Base-by-base conservation (phyloP, 2,888 invertebrate species). In the Drosophila hamatofila region DNA sequence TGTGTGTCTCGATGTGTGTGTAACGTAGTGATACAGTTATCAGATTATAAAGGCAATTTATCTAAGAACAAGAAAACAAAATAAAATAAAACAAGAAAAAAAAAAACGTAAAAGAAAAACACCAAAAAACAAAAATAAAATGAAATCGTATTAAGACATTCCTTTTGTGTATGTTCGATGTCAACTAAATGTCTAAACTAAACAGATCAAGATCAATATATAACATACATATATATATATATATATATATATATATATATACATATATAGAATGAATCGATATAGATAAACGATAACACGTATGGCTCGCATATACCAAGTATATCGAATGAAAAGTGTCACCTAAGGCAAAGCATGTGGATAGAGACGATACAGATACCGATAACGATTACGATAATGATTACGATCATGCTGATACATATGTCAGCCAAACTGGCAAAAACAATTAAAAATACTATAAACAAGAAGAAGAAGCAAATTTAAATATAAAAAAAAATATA, bases 121-220 rank as follows among this genome's bases (percentile, higher is more conserved):
- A 23, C 5, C 37, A 39, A 25, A 51, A 41, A 30, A 46, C 42
- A 8, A 18, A 39, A 52, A 25, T n/a, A 8, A 39, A 52, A 41
- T 6, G 5, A 23, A 62, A 76, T 11, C 56, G 57, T 61, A 58
- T 67, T 63, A 67, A 41, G 62, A 55, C 65, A 64, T 72, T 69
- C 46, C 59, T 42, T 72, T 39, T 72, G 71, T 75, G 61, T 60
- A 52, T 65, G 60, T 68, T 78, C 67, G 49, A 82, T 81, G 83
- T 83, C 82, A 82, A 71, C 70, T 80, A 81, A 81, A 85, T 83
- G 82, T 86, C 86, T 67, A 67, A 75, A 82, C 59, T 60, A 52
- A 52, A 58, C 65, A 54, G 56, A 42, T 44, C 49, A 57, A 59
- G 57, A 66, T 64, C 62, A 63, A 63, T 44, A 46, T 44, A 54